These are phyloP conservation scores for Thaumetopoea pityocampa DNA, from an alignment of 1,140 invertebrate species.

Conservation along the genomic window DNA sequence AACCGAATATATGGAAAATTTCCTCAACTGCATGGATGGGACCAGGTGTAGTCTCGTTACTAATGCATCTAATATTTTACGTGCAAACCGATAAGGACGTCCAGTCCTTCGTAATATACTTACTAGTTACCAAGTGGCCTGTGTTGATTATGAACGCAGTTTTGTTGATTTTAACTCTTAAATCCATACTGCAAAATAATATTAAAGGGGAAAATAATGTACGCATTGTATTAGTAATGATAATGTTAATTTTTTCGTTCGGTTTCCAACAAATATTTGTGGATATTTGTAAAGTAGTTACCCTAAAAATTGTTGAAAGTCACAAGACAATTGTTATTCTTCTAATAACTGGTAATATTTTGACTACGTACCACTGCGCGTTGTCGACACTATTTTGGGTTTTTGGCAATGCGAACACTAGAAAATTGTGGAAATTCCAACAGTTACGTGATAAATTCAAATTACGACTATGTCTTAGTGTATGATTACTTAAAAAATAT, in stretches of 20 bases:
- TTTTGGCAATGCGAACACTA: slow-evolving; percentile 56
- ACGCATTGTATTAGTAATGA: slow-evolving; percentile 46
- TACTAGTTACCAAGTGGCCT: slow-evolving; percentile 55
- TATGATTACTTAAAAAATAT: neutral
- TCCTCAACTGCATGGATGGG: slow-evolving; percentile 39
- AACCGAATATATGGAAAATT: slow-evolving; percentile 29
- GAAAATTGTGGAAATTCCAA: slow-evolving; percentile 45
- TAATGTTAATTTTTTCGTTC: slow-evolving; percentile 49
- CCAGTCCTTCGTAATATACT: slow-evolving; percentile 29
- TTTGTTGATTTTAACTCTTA: slow-evolving; percentile 38
- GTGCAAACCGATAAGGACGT: slow-evolving; percentile 19
- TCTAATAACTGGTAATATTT: slow-evolving; percentile 37
- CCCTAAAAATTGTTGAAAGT: slow-evolving; percentile 16
- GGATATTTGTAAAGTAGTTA: slow-evolving; percentile 42
- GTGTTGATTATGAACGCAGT: slow-evolving; percentile 40
- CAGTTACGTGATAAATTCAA: neutral
- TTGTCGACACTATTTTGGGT: slow-evolving; percentile 62
- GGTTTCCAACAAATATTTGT: slow-evolving; percentile 49
- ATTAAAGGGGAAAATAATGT: slow-evolving; percentile 35
- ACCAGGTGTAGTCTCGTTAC: slow-evolving; percentile 24
- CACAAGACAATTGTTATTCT: slow-evolving; percentile 8
- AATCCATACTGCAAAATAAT: slow-evolving; percentile 39
- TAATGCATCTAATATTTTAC: slow-evolving; percentile 23
- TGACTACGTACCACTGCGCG: slow-evolving; percentile 49
- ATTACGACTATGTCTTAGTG: neutral